Evolutionary conservation across 2,797 vertebrate species (phyloP).

Genomic region (Lutjanus campechanus): DNA sequence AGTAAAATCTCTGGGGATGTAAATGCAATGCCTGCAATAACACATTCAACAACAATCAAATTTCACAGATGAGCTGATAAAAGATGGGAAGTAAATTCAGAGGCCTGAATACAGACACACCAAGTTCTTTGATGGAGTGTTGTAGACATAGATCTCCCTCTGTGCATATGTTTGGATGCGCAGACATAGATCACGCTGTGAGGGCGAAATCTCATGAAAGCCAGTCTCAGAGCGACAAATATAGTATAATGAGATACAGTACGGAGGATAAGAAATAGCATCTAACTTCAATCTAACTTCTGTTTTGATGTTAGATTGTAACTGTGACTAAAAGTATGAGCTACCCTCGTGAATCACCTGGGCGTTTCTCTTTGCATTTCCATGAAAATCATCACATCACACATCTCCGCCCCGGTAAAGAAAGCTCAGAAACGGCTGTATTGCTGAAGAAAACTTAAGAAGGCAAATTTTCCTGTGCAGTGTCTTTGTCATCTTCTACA

Average conservation of each 20-base stretch:
- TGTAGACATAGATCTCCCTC: not conserved
- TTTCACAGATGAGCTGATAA: not conserved
- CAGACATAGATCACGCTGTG: no score
- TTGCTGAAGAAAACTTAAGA: no score
- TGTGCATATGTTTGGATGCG: not conserved
- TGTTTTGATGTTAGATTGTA: not conserved
- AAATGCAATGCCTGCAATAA: not conserved
- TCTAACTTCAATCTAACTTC: not conserved
- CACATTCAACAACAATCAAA: not conserved
- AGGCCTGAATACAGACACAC: not conserved
- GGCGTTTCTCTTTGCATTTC: not conserved
- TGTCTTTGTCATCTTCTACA: no score
- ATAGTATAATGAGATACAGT: slow-evolving; percentile 3
- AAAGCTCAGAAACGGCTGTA: no score
- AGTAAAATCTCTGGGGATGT: not conserved
- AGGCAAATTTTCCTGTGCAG: no score
- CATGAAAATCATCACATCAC: no score
- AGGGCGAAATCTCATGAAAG: not conserved
- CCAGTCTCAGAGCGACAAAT: not conserved
- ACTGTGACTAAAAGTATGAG: slow-evolving; percentile 10
- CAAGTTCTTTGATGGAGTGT: slow-evolving; percentile 2
- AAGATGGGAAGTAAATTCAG: not conserved
- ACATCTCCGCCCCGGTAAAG: no score
- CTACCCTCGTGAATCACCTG: not conserved
- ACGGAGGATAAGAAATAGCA: slow-evolving; percentile 2